These are phyloP conservation scores for silkworm (Bombyx mori) DNA, from an alignment of 1,140 invertebrate species.

Conservation along the genomic window ASM3026992v2 NC_085131.1:4835001-4835500, in stretches of 20 bases:
- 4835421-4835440: constrained; percentile 78
- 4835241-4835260: constrained; percentile 81
- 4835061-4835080: too few species aligned
- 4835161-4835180: too few species aligned
- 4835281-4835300: constrained; percentile 83
- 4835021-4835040: too few species aligned
- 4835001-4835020: too few species aligned
- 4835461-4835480: constrained; percentile 59
- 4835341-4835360: constrained; percentile 53
- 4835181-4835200: too few species aligned
- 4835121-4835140: too few species aligned
- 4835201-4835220: constrained; percentile 21
- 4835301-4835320: constrained; percentile 86
- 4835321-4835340: constrained; percentile 77
- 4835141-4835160: too few species aligned
- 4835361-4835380: constrained; percentile 51
- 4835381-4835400: constrained; percentile 55
- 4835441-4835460: constrained; percentile 82
- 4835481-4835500: too few species aligned
- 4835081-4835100: too few species aligned
- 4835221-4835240: constrained; percentile 85
- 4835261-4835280: constrained; percentile 74
- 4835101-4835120: too few species aligned
- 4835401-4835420: constrained; percentile 64
- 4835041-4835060: too few species aligned